Base-by-base conservation (phyloP, 1,140 invertebrate genomes). In the Papilio dardanus region DNA sequence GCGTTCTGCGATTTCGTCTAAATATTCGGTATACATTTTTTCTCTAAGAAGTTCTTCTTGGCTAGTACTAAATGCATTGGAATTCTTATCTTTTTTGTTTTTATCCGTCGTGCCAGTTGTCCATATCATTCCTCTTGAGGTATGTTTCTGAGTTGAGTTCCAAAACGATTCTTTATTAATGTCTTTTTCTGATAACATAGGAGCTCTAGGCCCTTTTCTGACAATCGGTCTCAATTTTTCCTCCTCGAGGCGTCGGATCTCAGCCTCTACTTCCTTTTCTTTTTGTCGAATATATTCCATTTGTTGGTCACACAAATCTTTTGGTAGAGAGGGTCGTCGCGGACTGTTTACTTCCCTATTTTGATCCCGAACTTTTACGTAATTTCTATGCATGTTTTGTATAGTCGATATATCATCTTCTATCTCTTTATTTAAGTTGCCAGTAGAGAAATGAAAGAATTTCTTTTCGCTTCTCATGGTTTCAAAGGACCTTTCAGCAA, bases 21-120 rank as follows among this genome's bases (percentile, higher is more conserved):
- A 95, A 89, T 97, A 98, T 88, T 98, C 97, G 76, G 96, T 94
- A 85, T 97, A 97, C 97, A 98, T 97, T 86, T 95, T 94, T 77
- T 96, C 95, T 8, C 96, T 94, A 24, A 87, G 80, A 83, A 97
- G 95, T 42, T 95, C 94, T 88, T 97, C 97, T 89, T 94, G 65
- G 93, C 93, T 78, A 90, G 91, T 77, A 93, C 88, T 91, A 91
- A 73, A 93, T 78, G 80, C 77, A 12, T 89, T 88, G 66, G 82
- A 86, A 37, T 85, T 69, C 79, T 87, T 88, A 75, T 71, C 76
- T 73, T 81, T 81, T 67, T 80, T 77, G 42, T 58, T 19, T 68
- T 78, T 78, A 12, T 73, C 71, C 54, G 28, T 5, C 19, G 21
- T 73, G 5, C n/a, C 16, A 24, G 71, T 73, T 33, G 28, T 33